Conservation (phyloP, 2,113 vertebrate genomes). For the Pomatostomus ruficeps region DNA sequence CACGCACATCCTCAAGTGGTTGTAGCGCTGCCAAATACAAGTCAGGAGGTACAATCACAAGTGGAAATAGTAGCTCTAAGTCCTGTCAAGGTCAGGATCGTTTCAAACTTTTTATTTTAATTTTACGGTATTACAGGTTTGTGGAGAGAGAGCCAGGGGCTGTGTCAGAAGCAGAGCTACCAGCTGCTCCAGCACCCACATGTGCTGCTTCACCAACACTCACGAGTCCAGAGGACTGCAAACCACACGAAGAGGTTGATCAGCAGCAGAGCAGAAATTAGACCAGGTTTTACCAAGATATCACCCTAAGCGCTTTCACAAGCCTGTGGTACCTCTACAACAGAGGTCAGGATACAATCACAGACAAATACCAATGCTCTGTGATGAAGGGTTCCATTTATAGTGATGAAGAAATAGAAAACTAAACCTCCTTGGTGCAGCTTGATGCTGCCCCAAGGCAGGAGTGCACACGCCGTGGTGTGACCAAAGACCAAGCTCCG, state of each 20-base stretch:
- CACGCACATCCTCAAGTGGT: not conserved
- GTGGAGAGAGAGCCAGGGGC: not conserved
- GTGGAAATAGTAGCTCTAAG: not conserved
- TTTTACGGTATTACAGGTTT: not conserved
- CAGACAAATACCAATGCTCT: not conserved
- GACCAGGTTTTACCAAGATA: not conserved
- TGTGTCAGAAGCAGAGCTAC: not conserved
- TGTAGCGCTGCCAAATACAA: not conserved
- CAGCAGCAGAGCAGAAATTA: not conserved
- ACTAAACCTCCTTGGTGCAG: not conserved
- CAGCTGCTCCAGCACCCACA: not conserved
- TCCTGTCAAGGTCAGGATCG: not conserved
- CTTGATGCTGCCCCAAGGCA: not conserved
- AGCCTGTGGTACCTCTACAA: not conserved
- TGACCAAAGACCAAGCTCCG: not conserved
- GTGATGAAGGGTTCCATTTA: not conserved
- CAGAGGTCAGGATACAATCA: not conserved
- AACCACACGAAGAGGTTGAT: not conserved
- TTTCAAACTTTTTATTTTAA: not conserved
- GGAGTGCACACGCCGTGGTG: rapidly evolving
- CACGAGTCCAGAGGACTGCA: not conserved
- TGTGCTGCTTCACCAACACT: not conserved
- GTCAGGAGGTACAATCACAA: not conserved
- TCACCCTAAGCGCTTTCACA: not conserved
- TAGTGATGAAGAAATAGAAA: not conserved